Base-by-base conservation (phyloP, 2,113 vertebrate species). In the Sinocyclocheilus maitianheensis region DNA sequence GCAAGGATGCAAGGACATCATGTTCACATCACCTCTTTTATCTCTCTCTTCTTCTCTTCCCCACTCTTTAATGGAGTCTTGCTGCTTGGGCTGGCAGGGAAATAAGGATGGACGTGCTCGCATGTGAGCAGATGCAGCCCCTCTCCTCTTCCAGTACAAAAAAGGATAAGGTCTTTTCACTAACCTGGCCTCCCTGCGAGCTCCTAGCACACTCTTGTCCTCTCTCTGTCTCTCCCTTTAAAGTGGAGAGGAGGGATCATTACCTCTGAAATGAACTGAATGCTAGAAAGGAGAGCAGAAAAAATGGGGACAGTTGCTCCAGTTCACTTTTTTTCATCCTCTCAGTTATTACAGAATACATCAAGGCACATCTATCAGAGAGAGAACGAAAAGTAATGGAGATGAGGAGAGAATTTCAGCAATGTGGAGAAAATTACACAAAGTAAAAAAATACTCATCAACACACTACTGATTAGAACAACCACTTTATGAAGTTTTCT, bases 241-340 rank as follows among this genome's bases (percentile, higher is more conserved):
- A 78, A 88, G 85, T 72, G 82, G 77, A 84, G 86, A 84, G 53
- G 87, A 77, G 85, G 84, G 69, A 88, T 89, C 84, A 89, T 89
- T 88, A 89, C 84, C 81, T 77, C 81, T 81, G 84, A 86, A 89
- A 89, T 88, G 88, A 84, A 82, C 81, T 88, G 86, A 89, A 77
- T 84, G 77, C 84, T 72, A 87, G 79, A 79, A 48, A 67, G 40
- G 60, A 81, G 79, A 65, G 62, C 62, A 65, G 26, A 43, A 43
- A 53, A 80, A 82, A 69, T 2, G 24, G 46, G 43, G 63, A 69
- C 80, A 82, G 62, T 43, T 53, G 63, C 62, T 69, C 63, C 10
- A 63, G 37, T 81, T 81, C 58, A 82, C 43, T 18, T 82, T 69
- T 51, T 67, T 18, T 9, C 65, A 72, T 34, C 30, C 30, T 55